Percentiles rank a stretch among this genome's conserved stretches.
Conservation (phyloP, 2,797 vertebrate genomes). For the Pogonophryne albipinna region DNA sequence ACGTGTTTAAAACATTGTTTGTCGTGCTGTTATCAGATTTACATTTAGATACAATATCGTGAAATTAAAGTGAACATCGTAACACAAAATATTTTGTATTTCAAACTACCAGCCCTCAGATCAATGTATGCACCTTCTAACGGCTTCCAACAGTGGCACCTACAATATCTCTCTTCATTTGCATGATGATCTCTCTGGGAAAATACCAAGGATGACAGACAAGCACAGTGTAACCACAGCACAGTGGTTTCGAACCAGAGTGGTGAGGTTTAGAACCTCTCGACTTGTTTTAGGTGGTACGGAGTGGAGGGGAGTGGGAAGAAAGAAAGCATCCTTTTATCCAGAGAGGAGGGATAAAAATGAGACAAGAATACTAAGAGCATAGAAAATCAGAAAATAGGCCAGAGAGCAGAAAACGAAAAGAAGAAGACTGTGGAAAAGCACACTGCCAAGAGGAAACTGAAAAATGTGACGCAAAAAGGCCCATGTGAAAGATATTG, state of each 20-base stretch:
- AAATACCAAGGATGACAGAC: constrained; percentile 24
- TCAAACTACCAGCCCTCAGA: constrained; percentile 10
- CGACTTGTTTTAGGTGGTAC: constrained; percentile 13
- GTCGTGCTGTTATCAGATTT: neutral
- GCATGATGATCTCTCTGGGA: constrained; percentile 19
- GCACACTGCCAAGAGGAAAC: constrained; percentile 1
- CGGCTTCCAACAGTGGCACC: constrained; percentile 4
- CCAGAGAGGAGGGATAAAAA: constrained; percentile 26
- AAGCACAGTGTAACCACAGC: constrained; percentile 3
- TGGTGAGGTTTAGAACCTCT: constrained; percentile 31
- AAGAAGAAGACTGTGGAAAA: constrained; percentile 12
- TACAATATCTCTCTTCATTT: constrained; percentile 12
- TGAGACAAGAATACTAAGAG: constrained; percentile 50
- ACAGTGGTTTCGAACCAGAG: neutral
- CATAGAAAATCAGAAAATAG: constrained; percentile 3
- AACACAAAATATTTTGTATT: neutral
- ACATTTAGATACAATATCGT: neutral
- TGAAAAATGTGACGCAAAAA: constrained; percentile 7
- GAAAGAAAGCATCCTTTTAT: constrained; percentile 54
- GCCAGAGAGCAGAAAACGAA: constrained; percentile 8
- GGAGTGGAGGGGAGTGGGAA: constrained; percentile 29
- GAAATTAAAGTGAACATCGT: neutral
- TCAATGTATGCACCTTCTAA: neutral
- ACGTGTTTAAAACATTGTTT: neutral
- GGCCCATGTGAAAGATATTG: neutral